These are phyloP conservation scores for Brachionichthys hirsutus DNA, from an alignment of 2,113 vertebrate genomes.

Conservation along the genomic window DNA sequence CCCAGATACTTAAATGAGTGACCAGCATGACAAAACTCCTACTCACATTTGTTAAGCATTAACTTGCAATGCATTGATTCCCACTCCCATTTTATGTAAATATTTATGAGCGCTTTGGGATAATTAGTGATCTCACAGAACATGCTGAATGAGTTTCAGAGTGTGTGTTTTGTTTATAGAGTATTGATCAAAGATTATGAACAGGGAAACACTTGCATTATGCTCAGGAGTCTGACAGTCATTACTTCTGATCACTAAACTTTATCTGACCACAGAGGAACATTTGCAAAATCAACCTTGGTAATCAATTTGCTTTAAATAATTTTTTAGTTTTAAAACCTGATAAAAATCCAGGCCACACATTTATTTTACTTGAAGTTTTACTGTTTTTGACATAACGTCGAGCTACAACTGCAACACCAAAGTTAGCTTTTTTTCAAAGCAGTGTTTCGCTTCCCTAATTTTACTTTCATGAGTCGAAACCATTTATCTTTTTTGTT, in stretches of 20 bases:
- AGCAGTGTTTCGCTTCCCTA: too few relatives aligned
- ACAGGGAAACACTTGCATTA: conserved; percentile 37
- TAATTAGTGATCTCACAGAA: conserved; percentile 62
- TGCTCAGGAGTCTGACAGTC: conserved; percentile 35
- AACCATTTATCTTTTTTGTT: too few relatives aligned
- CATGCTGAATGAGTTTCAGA: conserved; percentile 61
- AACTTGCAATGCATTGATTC: conserved; percentile 47
- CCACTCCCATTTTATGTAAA: conserved; percentile 62
- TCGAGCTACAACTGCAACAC: too few relatives aligned
- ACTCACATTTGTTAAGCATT: conserved; percentile 76
- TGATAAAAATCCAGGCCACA: conserved; percentile 2
- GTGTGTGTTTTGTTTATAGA: conserved; percentile 64
- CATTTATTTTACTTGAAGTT: neutral
- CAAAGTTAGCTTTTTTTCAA: too few relatives aligned
- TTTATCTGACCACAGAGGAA: conserved; percentile 9
- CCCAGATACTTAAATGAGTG: conserved; percentile 61
- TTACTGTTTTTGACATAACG: too few relatives aligned
- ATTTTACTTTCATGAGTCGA: too few relatives aligned
- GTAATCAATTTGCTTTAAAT: conserved; percentile 10
- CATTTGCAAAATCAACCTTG: neutral
- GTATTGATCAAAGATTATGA: conserved; percentile 40
- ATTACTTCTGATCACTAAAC: conserved; percentile 24
- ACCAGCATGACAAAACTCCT: conserved; percentile 45
- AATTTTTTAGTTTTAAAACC: neutral
- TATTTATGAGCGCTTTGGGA: conserved; percentile 70